Percentiles rank a stretch among this genome's conserved stretches.
Evolutionary conservation across 2,888 invertebrate species (phyloP).

Genomic region (Plebejus anna): DNA sequence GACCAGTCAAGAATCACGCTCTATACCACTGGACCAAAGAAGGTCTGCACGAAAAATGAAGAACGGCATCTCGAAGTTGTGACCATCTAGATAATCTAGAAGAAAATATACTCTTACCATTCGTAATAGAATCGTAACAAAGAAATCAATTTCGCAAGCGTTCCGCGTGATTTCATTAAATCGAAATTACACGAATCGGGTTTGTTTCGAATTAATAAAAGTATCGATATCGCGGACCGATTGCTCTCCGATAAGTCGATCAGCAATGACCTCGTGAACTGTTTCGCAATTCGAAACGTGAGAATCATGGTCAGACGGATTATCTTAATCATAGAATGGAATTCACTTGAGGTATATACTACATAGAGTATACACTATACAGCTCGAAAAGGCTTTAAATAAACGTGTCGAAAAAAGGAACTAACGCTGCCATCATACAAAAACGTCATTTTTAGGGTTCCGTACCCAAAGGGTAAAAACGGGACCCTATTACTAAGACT

Average conservation of each 20-base stretch:
- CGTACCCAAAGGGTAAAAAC: too few species aligned
- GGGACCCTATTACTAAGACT: too few species aligned
- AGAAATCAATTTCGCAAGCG: background rate
- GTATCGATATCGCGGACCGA: conserved; percentile 39
- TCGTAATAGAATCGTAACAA: background rate
- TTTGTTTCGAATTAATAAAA: conserved; percentile 22
- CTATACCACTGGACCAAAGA: too few species aligned
- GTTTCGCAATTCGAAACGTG: conserved; percentile 47
- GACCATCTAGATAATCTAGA: background rate
- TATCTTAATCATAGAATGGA: conserved; percentile 30
- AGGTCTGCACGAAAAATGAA: too few species aligned
- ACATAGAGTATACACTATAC: background rate
- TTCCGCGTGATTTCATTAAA: conserved; percentile 19
- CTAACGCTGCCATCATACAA: too few species aligned
- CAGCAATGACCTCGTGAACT: conserved; percentile 50
- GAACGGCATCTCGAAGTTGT: background rate
- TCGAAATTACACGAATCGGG: conserved; percentile 7
- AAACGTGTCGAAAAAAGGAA: too few species aligned
- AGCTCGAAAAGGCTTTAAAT: too few species aligned
- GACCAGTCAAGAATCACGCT: too few species aligned
- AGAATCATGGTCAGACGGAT: conserved; percentile 43
- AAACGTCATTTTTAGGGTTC: too few species aligned
- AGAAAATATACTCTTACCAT: background rate
- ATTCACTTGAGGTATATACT: conserved; percentile 8
- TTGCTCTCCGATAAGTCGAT: conserved; percentile 48